Evolutionary conservation across 2,888 invertebrate genomes (phyloP), one percentile per base, ranked within the genome.

Genomic region (Lithodes maja): DNA sequence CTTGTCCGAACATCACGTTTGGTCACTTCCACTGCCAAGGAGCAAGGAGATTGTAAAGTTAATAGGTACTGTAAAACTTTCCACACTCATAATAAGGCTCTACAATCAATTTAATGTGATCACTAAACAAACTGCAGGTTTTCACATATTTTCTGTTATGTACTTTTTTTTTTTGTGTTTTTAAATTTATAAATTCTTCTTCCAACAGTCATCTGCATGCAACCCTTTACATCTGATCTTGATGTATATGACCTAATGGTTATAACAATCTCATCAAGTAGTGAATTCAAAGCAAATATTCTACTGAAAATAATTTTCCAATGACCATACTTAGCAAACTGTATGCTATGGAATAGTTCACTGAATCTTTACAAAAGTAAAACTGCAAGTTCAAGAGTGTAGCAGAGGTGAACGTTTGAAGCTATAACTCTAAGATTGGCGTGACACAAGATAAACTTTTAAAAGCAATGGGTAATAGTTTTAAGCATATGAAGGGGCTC

Each of bases 1-100:
- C 68, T 53, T 88, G 87, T 71, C 83, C 74, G 71, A 83, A 74
- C 87, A 78, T 78, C 83, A 88, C 86, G 33, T 33, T 33, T 33
- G 83, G 74, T 84, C 87, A 88, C 87, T 88, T 88, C 79, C 83
- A 88, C 84, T 88, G 84, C 79, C 69, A 74, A 88, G 71, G 68
- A 81, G 77, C 83, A 33, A 33, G 33, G 33, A 33, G 33, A 33
- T 33, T 33, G 33, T 33, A 79, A 88, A 78, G 87, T 84, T 54
- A 87, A 74, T 54, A 49, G 52, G 85, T 33, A 33, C 33, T 33
- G 33, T 33, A 80, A 86, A 81, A 53, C 74, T 86, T 86, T 86
- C 77, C 86, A 86, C 74, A 82, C 74, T 77, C 61, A 52, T 86
- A 71, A 82, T 55, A 52, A 77, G 82, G 86, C 86, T 86, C 86